These are phyloP conservation scores for Drosophila monieri DNA, from an alignment of 2,888 invertebrate genomes.

Conservation along the genomic window DNA sequence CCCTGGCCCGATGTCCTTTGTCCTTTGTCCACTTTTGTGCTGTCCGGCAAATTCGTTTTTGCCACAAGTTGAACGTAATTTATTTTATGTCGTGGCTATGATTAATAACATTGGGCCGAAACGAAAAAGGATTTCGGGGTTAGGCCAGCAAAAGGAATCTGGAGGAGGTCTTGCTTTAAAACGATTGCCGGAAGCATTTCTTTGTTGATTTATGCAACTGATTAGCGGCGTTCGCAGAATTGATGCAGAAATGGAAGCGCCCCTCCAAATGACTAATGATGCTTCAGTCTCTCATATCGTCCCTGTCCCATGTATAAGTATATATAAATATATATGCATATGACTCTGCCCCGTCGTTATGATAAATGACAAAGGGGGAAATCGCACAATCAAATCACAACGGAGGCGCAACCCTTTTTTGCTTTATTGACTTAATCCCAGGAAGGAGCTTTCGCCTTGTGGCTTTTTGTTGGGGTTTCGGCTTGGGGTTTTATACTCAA, in stretches of 20 bases:
- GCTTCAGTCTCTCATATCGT: constrained; percentile 13
- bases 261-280: constrained; percentile 72
- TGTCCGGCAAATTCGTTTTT: constrained; percentile 55
- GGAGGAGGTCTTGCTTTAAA: constrained; percentile 43
- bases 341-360: constrained; percentile 42
- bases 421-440: constrained; percentile 61
- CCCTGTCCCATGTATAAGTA: constrained; percentile 17
- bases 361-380: constrained; percentile 66
- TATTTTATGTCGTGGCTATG: constrained; percentile 77
- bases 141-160: constrained; percentile 55
- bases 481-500: constrained; percentile 15
- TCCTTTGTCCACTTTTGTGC: constrained; percentile 28
- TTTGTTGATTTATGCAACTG: constrained; percentile 75
- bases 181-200: constrained; percentile 49
- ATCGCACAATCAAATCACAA: constrained; percentile 73
- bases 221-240: constrained; percentile 64
- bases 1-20: constrained; percentile 3
- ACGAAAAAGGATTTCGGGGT: constrained; percentile 44
- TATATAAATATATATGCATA: constrained; percentile 45
- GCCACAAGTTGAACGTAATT: constrained; percentile 71
- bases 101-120: constrained; percentile 62
- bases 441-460: constrained; percentile 15
- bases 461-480: constrained; percentile 5
- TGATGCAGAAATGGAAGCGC: constrained; percentile 66
- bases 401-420: constrained; percentile 58